phyloP scores from a whole-genome alignment of 1,140 invertebrate species.

The Zaprionus davidi region DNA sequence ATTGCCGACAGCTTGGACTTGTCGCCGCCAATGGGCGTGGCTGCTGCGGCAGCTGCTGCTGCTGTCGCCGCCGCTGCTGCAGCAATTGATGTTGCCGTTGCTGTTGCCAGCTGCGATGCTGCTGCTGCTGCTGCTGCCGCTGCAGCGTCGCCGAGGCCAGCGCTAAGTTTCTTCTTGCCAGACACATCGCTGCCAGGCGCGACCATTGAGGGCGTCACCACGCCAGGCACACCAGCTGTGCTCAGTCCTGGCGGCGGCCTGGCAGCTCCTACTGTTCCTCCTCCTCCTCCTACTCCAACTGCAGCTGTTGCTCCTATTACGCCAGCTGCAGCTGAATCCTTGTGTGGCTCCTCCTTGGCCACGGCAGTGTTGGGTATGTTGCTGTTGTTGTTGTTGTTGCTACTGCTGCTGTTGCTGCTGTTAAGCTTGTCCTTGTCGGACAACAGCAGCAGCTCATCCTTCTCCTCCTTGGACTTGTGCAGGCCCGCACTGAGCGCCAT shows the following conservation, averaged over 20 bases:
- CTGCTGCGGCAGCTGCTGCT: conserved; percentile 3
- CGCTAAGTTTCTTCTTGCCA: conserved; percentile 51
- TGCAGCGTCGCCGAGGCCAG: background rate
- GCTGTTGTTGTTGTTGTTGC: conserved; percentile 35
- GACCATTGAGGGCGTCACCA: conserved; percentile 21
- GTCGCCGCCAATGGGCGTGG: conserved; percentile 48
- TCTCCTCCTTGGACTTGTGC: conserved; percentile 83
- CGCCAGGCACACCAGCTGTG: conserved; percentile 21
- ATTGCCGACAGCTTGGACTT: conserved; percentile 61
- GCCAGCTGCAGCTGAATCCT: conserved; percentile 20
- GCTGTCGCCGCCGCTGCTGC: conserved; percentile 5
- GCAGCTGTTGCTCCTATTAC: conserved; percentile 13
- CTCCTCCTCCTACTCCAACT: conserved; percentile 17
- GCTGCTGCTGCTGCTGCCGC: background rate
- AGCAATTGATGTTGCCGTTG: conserved; percentile 9
- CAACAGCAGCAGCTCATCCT: conserved; percentile 38
- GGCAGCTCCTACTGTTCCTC: conserved; percentile 30
- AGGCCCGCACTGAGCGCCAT: conserved; percentile 88
- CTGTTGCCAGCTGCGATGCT: background rate
- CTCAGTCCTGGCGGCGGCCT: conserved; percentile 64
- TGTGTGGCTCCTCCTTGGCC: conserved; percentile 62
- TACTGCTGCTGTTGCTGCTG: conserved; percentile 37
- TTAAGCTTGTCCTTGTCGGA: conserved; percentile 61
- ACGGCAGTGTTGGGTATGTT: conserved; percentile 60
- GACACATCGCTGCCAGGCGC: conserved; percentile 28